Conservation (phyloP, 2,113 vertebrate genomes). For the Boleophthalmus pectinirostris region DNA sequence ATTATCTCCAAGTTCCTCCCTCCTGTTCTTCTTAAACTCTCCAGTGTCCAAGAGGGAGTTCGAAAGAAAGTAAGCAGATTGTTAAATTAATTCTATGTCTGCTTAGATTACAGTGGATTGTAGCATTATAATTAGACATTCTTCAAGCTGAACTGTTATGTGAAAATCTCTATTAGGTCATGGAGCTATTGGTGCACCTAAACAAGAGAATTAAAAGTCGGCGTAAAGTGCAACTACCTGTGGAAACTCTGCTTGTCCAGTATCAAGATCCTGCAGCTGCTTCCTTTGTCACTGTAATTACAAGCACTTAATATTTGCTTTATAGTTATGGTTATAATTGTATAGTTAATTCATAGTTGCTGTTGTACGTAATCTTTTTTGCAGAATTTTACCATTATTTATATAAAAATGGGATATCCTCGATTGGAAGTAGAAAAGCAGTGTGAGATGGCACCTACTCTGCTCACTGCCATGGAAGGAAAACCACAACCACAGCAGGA, state of each 20-base stretch:
- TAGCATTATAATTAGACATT: background rate
- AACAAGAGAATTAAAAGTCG: conserved; percentile 98
- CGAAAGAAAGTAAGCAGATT: conserved; percentile 90
- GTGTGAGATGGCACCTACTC: conserved; percentile 93
- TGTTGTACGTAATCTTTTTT: background rate
- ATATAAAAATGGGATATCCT: conserved; percentile 98
- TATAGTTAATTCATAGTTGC: background rate
- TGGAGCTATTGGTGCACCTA: conserved; percentile 95
- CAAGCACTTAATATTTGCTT: background rate
- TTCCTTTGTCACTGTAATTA: conserved; percentile 92
- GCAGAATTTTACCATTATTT: conserved; percentile 99
- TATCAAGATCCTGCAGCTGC: conserved; percentile 97
- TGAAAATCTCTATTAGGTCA: conserved; percentile 81
- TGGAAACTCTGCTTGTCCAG: conserved; percentile 95
- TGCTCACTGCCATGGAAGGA: conserved; percentile 98
- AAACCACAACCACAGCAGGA: conserved; percentile 97
- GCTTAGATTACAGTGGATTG: conserved; percentile 6
- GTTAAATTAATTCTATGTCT: conserved; percentile 3
- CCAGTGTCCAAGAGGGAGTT: conserved; percentile 96
- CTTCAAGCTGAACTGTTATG: background rate
- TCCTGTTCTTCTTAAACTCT: conserved; percentile 96
- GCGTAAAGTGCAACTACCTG: conserved; percentile 94
- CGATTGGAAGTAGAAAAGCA: conserved; percentile 93
- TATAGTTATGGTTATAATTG: background rate
- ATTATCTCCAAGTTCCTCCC: conserved; percentile 98